phyloP scores from a whole-genome alignment of 2,113 vertebrate species.

The Myodes glareolus region DNA sequence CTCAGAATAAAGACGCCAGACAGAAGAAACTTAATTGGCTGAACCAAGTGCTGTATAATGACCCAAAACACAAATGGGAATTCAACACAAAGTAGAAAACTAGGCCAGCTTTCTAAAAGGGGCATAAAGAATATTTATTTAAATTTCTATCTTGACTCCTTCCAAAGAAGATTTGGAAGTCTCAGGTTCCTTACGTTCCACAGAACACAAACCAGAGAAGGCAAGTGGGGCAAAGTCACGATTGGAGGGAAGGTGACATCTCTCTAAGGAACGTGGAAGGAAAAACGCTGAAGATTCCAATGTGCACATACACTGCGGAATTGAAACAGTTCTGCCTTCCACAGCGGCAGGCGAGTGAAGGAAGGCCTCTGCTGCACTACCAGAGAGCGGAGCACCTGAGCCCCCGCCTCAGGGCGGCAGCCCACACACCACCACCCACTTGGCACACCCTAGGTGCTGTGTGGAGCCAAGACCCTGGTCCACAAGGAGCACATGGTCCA shows the following conservation, averaged over 20 bases:
- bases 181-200: constrained; percentile 26
- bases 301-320: not conserved
- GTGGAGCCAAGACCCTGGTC: constrained; percentile 22
- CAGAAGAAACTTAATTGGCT: constrained; percentile 75
- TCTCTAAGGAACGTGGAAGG: constrained; percentile 5
- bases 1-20: constrained; percentile 71
- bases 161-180: constrained; percentile 55
- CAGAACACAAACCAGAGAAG: constrained; percentile 24
- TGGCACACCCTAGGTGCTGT: not conserved
- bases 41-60: constrained; percentile 73
- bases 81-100: constrained; percentile 73
- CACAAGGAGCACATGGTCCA: not conserved
- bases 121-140: constrained; percentile 71
- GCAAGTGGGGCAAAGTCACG: not conserved
- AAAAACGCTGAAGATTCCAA: not conserved
- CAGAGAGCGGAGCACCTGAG: not conserved
- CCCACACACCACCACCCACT: not conserved
- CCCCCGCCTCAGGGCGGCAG: not conserved
- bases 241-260: not conserved
- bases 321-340: constrained; percentile 21
- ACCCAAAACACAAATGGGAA: constrained; percentile 76
- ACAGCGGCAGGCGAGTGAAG: not conserved
- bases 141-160: constrained; percentile 60
- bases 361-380: not conserved
- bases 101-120: constrained; percentile 74